These are phyloP conservation scores for Cuniculus paca DNA, from an alignment of 2,797 vertebrate genomes.

Conservation along the genomic window DNA sequence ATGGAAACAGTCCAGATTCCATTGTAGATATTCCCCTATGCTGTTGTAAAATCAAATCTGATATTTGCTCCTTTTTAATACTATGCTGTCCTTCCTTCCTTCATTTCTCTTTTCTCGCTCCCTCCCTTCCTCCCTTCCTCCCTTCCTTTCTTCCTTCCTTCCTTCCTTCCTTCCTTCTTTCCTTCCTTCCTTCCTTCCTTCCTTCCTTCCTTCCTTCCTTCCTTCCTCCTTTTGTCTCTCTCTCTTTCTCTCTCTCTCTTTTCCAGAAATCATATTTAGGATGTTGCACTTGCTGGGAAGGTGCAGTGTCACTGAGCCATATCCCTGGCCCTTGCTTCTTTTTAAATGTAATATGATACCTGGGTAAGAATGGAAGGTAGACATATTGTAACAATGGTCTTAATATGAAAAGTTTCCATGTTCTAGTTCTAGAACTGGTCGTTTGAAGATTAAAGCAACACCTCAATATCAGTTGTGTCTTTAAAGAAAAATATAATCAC, in stretches of 20 bases:
- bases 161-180: too few relatives aligned
- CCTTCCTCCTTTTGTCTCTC: too few relatives aligned
- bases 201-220: too few relatives aligned
- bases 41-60: conserved; percentile 89
- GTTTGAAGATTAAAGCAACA: not conserved
- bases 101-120: too few relatives aligned
- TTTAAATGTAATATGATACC: conserved; percentile 88
- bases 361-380: conserved; percentile 87
- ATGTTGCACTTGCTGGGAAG: too few relatives aligned
- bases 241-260: too few relatives aligned
- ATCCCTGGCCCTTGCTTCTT: not conserved
- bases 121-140: too few relatives aligned
- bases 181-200: too few relatives aligned
- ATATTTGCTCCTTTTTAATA: conserved; percentile 65
- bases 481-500: not conserved
- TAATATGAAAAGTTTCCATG: conserved; percentile 67
- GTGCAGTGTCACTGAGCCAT: too few relatives aligned
- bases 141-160: too few relatives aligned
- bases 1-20: conserved; percentile 25
- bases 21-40: conserved; percentile 88
- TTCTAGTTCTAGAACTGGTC: conserved; percentile 73
- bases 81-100: too few relatives aligned
- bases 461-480: not conserved
- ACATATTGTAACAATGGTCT: conserved; percentile 71
- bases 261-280: too few relatives aligned